Base-by-base conservation (phyloP, 2,888 invertebrate species). In the Xanthia icteritia region DNA sequence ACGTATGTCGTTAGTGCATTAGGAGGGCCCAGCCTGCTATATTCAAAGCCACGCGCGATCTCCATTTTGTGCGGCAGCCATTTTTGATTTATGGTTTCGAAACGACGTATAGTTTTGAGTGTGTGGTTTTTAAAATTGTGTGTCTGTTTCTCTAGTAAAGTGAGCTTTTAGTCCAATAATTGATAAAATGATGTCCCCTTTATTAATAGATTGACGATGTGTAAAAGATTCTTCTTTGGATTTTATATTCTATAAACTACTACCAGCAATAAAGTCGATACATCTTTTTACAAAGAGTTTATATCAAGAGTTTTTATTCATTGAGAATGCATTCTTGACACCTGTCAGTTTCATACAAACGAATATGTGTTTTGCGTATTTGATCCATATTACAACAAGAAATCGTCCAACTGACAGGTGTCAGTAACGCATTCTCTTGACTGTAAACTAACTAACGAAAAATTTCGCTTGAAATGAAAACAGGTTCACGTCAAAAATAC, bases 11-110 rank as follows among this genome's bases (percentile, higher is more conserved):
- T 85, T 79, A 81, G 79, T 83, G 81, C 86, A 88, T 84, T 83
- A 82, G 71, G 75, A 76, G 63, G 70, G 63, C 67, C 65, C 15
- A 51, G 48, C 65, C 78, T 85, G 76, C 77, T 89, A 80, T 84
- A 89, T 89, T 87, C 88, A 79, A 60, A 79, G 76, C 73, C 86
- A 89, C 85, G 86, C 83, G 77, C 85, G 66, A 64, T 75, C 81
- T 80, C 83, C 84, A 83, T 88, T 89, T 84, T 77, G 72, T 73
- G 70, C 67, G 70, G 77, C 70, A 42, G 81, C 87, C 85, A 83
- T 86, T 81, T 79, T 73, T 86, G 90, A 86, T 88, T 85, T 87
- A 91, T 86, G 81, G 65, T 77, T 73, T 71, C 51, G 60, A 72
- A 81, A 79, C 76, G 73, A 85, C 65, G 67, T 20, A 71, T 17